Conservation (phyloP, 2,888 invertebrate genomes). For the Portevinia maculata region DNA sequence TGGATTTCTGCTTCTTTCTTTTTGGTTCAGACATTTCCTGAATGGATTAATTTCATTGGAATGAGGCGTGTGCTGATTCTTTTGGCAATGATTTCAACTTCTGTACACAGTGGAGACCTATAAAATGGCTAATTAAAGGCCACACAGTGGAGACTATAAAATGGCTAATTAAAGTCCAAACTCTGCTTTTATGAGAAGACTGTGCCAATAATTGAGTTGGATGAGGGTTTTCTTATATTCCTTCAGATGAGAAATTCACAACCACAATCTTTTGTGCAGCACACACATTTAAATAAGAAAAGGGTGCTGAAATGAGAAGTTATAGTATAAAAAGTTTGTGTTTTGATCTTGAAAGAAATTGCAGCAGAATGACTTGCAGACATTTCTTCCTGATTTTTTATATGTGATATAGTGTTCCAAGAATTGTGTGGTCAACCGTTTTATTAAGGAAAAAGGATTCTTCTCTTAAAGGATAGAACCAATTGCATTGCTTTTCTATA, state of each 20-base stretch:
- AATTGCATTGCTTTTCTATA: no score
- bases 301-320: background rate
- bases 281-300: background rate
- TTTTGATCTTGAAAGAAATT: background rate
- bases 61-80: constrained; percentile 3
- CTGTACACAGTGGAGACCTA: constrained; percentile 26
- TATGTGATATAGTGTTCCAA: no score
- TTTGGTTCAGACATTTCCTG: constrained; percentile 36
- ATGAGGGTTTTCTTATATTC: constrained; percentile 4
- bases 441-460: no score
- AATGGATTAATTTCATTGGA: constrained; percentile 7
- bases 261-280: background rate
- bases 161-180: constrained; percentile 57
- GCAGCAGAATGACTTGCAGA: no score
- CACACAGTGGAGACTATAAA: constrained; percentile 34
- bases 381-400: no score
- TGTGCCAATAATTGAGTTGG: constrained; percentile 24
- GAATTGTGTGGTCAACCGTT: no score
- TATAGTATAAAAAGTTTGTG: background rate
- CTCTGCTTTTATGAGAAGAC: constrained; percentile 12
- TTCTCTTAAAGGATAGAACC: no score
- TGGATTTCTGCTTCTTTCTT: constrained; percentile 35
- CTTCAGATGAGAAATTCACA: background rate
- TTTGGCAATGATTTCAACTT: constrained; percentile 33
- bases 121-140: constrained; percentile 56